phyloP scores from a whole-genome alignment of 2,797 vertebrate genomes.

The Schizopygopsis malacanthus region DNA sequence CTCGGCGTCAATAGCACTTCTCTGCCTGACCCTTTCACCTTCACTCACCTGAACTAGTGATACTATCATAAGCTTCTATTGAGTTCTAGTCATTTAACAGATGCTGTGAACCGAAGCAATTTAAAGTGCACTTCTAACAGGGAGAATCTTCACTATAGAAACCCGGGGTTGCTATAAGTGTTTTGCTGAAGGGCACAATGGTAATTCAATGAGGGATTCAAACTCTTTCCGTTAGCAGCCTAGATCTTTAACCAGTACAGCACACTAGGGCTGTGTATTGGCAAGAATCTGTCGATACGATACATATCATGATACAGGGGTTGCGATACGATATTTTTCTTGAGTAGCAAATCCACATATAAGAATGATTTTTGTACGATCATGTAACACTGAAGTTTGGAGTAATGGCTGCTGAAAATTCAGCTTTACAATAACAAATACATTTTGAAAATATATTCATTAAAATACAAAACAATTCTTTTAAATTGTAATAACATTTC shows the following conservation, averaged over 20 bases:
- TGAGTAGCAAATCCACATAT: not conserved
- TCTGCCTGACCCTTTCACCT: slow-evolving; percentile 26
- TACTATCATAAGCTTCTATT: not conserved
- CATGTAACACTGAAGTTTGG: not conserved
- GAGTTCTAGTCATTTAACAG: slow-evolving; percentile 14
- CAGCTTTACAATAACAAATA: not conserved
- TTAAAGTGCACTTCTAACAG: slow-evolving; percentile 23
- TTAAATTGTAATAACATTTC: not conserved
- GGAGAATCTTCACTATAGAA: slow-evolving; percentile 4
- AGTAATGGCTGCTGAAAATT: not conserved
- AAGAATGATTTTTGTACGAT: not conserved
- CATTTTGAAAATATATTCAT: not conserved
- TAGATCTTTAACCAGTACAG: slow-evolving; percentile 15
- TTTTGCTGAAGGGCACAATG: slow-evolving; percentile 12
- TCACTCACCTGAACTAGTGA: not conserved
- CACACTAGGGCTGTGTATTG: not conserved
- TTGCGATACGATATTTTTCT: not conserved
- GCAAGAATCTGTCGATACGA: no score
- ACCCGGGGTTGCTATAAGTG: not conserved
- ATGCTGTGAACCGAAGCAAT: not conserved
- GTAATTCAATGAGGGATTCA: slow-evolving; percentile 9
- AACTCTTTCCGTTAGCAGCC: not conserved
- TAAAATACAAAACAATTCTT: not conserved
- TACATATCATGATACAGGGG: no score
- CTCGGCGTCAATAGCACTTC: slow-evolving; percentile 37